Evolutionary conservation across 2,888 invertebrate genomes (phyloP).

Genomic region (Heliconius cydno): DNA sequence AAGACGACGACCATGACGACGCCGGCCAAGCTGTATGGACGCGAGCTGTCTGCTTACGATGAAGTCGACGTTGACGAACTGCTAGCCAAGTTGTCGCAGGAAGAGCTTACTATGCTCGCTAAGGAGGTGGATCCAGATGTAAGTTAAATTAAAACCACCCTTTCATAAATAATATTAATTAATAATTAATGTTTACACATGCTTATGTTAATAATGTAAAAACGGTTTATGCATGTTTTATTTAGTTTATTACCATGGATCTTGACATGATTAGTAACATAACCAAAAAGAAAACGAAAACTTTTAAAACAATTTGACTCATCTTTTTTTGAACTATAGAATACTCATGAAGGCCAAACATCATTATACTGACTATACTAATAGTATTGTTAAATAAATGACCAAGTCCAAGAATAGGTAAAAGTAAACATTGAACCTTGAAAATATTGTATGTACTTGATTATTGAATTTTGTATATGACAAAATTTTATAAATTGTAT

Average conservation of each 20-base stretch:
- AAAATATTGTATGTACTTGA: not conserved
- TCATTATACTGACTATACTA: conserved; percentile 33
- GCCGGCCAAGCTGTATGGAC: conserved; percentile 94
- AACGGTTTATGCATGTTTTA: not conserved
- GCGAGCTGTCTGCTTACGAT: conserved; percentile 94
- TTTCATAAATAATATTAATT: not conserved
- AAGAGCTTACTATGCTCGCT: conserved; percentile 98
- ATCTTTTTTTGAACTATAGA: not conserved
- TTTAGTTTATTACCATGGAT: not conserved
- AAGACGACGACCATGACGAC: conserved; percentile 95
- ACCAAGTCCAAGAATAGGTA: conserved; percentile 4
- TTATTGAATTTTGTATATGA: not conserved
- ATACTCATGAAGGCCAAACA: conserved; percentile 31
- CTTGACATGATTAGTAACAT: not conserved
- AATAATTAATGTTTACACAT: not conserved
- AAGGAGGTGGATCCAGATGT: conserved; percentile 99
- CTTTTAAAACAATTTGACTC: not conserved
- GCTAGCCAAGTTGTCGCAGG: conserved; percentile 94
- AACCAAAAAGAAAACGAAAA: not conserved
- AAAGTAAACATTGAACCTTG: conserved; percentile 24
- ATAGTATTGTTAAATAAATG: conserved; percentile 20
- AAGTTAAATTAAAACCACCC: conserved; percentile 76
- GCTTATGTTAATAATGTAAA: not conserved
- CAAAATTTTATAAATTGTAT: not conserved
- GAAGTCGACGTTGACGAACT: conserved; percentile 98